Percentiles rank a stretch among this genome's conserved stretches.
Evolutionary conservation across 2,113 vertebrate genomes (phyloP).

Genomic region (Pseudorhombus dupliciocellatus): DNA sequence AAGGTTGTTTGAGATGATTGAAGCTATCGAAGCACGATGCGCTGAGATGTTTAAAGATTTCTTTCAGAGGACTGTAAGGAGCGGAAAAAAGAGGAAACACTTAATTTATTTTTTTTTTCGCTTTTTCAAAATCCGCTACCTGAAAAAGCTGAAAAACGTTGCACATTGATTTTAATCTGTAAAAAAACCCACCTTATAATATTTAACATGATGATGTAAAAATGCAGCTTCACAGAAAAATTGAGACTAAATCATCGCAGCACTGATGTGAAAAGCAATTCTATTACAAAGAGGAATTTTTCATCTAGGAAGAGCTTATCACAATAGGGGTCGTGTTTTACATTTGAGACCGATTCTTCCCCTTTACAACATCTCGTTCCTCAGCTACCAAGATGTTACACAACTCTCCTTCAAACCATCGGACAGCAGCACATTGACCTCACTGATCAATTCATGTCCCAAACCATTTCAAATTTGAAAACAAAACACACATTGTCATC

Average conservation of each 20-base stretch:
- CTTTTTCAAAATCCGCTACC: not conserved
- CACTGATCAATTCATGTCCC: too few relatives aligned
- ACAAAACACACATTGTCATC: too few relatives aligned
- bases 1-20: not conserved
- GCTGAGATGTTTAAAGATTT: not conserved
- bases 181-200: not conserved
- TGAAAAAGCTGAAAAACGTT: not conserved
- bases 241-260: not conserved
- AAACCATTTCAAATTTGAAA: too few relatives aligned
- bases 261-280: not conserved
- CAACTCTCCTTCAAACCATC: too few relatives aligned
- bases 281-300: too few relatives aligned
- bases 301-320: too few relatives aligned
- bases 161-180: not conserved
- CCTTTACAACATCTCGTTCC: too few relatives aligned
- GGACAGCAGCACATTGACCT: too few relatives aligned
- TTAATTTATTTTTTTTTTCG: not conserved
- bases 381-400: too few relatives aligned
- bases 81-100: not conserved
- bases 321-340: too few relatives aligned
- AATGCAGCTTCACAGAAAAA: not conserved
- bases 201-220: not conserved
- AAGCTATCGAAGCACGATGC: not conserved
- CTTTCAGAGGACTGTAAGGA: not conserved
- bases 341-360: too few relatives aligned